phyloP scores from a whole-genome alignment of 2,888 invertebrate genomes.

The Nomada flava region DNA sequence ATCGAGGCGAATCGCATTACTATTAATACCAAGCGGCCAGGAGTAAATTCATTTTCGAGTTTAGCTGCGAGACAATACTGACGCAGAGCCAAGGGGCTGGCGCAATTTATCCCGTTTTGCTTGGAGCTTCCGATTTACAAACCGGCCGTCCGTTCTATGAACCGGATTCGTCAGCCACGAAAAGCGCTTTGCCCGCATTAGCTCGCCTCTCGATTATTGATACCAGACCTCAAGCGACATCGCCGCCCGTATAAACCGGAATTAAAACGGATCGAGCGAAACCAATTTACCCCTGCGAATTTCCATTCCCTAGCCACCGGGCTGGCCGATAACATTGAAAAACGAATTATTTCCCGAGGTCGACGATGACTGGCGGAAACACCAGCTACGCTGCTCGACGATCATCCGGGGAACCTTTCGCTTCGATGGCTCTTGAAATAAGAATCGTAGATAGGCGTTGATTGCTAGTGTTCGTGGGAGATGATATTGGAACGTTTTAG shows the following conservation, averaged over 20 bases:
- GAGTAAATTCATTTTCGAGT: neutral
- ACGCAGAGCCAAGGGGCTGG: neutral
- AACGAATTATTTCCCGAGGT: slow-evolving; percentile 42
- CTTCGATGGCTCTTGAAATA: neutral
- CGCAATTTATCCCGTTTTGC: slow-evolving; percentile 55
- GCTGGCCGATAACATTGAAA: slow-evolving; percentile 39
- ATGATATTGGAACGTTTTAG: neutral
- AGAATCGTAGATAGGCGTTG: neutral
- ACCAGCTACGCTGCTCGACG: neutral
- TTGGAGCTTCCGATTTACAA: slow-evolving; percentile 40
- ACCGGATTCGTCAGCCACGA: slow-evolving; percentile 50
- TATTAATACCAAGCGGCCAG: no score
- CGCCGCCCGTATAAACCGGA: slow-evolving; percentile 50
- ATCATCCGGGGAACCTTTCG: neutral
- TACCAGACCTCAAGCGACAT: slow-evolving; percentile 56
- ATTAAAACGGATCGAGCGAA: slow-evolving; percentile 65
- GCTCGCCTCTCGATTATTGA: slow-evolving; percentile 65
- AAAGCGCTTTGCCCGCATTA: slow-evolving; percentile 63
- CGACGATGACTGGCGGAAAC: slow-evolving; percentile 27
- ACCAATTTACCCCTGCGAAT: slow-evolving; percentile 63
- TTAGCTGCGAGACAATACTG: slow-evolving; percentile 7
- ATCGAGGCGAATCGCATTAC: no score
- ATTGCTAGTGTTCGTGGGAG: neutral
- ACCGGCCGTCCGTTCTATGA: slow-evolving; percentile 35
- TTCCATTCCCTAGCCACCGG: slow-evolving; percentile 48